Conservation (phyloP, 2,888 invertebrate species). For the Rotaria magnacalcarata region DNA sequence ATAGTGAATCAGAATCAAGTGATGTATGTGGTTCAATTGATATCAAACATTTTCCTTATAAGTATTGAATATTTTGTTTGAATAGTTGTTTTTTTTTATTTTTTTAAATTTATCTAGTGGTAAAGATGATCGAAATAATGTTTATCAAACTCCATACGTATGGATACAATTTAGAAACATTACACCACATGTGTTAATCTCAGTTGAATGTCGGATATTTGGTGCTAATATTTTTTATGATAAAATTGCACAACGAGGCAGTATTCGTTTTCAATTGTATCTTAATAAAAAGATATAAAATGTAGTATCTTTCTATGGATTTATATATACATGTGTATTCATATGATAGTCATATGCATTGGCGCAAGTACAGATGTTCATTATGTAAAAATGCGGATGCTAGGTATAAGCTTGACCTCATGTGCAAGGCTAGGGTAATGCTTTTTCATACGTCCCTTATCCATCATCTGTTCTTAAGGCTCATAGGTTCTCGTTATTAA, state of each 20-base stretch:
- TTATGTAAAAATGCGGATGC: no score
- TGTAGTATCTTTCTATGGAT: no score
- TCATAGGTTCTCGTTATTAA: no score
- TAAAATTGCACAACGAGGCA: neutral
- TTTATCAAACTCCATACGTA: neutral
- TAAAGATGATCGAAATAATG: neutral
- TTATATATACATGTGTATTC: no score
- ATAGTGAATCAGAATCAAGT: neutral
- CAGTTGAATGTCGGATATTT: neutral
- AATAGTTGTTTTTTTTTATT: neutral
- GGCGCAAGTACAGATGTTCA: no score
- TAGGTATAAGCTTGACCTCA: neutral
- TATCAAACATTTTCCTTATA: constrained; percentile 9
- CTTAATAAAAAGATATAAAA: neutral
- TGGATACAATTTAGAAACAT: neutral
- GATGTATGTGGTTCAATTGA: neutral
- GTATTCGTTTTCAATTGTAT: constrained; percentile 1
- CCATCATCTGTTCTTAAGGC: no score
- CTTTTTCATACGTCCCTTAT: neutral
- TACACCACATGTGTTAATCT: neutral
- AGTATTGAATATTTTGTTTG: neutral
- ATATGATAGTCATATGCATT: no score
- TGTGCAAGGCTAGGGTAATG: neutral
- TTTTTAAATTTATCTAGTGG: neutral
- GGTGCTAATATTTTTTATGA: neutral